These are phyloP conservation scores for Ceramica pisi DNA, from an alignment of 2,888 invertebrate species.

Conservation along the genomic window DNA sequence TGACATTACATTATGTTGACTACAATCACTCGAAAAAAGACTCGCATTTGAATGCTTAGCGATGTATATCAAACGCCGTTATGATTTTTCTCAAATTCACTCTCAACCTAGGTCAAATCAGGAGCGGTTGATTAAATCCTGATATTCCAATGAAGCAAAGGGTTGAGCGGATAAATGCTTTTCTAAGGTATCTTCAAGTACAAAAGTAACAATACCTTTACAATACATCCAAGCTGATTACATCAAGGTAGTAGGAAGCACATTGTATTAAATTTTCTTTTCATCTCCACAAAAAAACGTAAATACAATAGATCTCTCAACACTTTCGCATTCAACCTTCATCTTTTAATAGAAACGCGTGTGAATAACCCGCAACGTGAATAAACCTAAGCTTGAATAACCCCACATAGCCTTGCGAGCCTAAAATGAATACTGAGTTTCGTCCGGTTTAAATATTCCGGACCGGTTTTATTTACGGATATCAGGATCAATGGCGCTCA, in stretches of 20 bases:
- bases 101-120: neutral
- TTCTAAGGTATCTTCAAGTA: neutral
- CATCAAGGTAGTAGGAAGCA: neutral
- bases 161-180: neutral
- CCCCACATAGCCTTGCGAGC: constrained; percentile 4
- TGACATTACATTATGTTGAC: no score
- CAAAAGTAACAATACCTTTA: constrained; percentile 6
- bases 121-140: constrained; percentile 13
- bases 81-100: neutral
- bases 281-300: constrained; percentile 1
- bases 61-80: no score
- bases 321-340: constrained; percentile 9
- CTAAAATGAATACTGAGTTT: constrained; percentile 37
- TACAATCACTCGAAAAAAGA: neutral
- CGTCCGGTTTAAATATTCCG: constrained; percentile 58
- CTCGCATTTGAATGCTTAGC: neutral
- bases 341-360: constrained; percentile 32
- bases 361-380: constrained; percentile 10
- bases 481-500: constrained; percentile 61
- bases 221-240: constrained; percentile 1
- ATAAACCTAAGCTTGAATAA: constrained; percentile 18
- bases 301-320: constrained; percentile 29
- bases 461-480: constrained; percentile 62
- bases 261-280: constrained; percentile 13
- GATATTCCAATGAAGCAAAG: neutral